Base-by-base conservation (phyloP, 2,113 vertebrate genomes). In the Lophochroa leadbeateri region DNA sequence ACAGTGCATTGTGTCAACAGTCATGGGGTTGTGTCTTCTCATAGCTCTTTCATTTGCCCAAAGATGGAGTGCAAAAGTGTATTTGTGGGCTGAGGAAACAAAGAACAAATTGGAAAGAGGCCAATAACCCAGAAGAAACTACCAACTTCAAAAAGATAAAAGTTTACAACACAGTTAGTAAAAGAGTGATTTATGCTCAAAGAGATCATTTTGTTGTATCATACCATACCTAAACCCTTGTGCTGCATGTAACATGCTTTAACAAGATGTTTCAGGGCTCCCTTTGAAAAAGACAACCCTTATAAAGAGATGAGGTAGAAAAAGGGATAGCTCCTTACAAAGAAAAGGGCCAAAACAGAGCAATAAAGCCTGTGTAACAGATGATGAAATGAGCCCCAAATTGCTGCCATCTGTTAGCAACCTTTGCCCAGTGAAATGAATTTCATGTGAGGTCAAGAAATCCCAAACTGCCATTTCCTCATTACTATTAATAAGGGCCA, bases 401-500 rank as follows among this genome's bases (percentile, higher is more conserved):
- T 82, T 23, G 58, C 87, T 95, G 94, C 87, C 96, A 94, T 76
- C 93, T 97, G 95, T 39, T 61, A n/a, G 60, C 92, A 95, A 76
- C 90, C 92, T 90, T 80, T 67, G 89, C 94, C 93, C 94, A 60
- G 65, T 0, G 27, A 90, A 95, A 95, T 75, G 71, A 46, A 92
- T 93, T 84, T 86, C 95, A 92, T 71, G 82, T 92, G 95, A 94
- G 94, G 87, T 93, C 93, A 96, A 95, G 94, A 90, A 96, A 96
- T 64, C 88, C 96, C 94, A 72, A 93, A 91, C 50, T 93, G 93
- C 94, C 82, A 95, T 92, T 94, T 95, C 96, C 95, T 95, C 90
- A 70, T 88, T 70, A 17, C 82, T 41, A 44, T 81, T 96, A 96
- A 97, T 28, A 14, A 81, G 76, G 92, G 93, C 96, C 96, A 96